Evolutionary conservation across 2,113 vertebrate genomes (phyloP).

Genomic region (Ptilonorhynchus violaceus): DNA sequence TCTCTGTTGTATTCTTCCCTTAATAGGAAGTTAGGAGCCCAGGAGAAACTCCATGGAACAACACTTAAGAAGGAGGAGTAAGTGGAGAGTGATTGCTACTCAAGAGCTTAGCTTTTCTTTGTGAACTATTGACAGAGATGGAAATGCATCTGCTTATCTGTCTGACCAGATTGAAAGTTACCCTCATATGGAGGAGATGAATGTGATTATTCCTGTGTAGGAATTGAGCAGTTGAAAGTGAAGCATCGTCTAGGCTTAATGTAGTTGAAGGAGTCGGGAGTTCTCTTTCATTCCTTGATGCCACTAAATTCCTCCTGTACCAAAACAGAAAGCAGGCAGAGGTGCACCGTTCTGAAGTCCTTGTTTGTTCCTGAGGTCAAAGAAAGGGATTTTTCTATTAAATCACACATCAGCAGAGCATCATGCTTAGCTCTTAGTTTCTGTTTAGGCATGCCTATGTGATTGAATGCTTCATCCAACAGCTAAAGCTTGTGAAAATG

Average conservation of each 20-base stretch:
- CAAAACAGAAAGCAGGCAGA: neutral
- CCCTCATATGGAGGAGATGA: neutral
- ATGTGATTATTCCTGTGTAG: neutral
- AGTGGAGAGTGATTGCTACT: neutral
- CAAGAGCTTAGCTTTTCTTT: neutral
- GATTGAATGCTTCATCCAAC: neutral
- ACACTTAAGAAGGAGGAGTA: neutral
- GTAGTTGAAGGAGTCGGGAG: neutral
- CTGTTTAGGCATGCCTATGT: neutral
- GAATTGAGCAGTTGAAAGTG: neutral
- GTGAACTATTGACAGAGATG: neutral
- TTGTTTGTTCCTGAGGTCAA: neutral
- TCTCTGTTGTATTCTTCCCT: neutral
- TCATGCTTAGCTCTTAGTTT: neutral
- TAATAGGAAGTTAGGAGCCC: neutral
- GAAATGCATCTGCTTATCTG: neutral
- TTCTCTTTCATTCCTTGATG: neutral
- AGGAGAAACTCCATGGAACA: neutral
- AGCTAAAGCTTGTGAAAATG: neutral
- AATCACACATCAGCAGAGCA: neutral
- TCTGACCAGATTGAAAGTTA: neutral
- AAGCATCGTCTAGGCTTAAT: neutral
- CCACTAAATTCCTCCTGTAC: neutral
- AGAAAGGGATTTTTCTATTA: neutral
- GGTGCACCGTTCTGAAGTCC: neutral